Evolutionary conservation across 2,797 vertebrate species (phyloP), one percentile per base, ranked within the genome.

Genomic region (Xerus rutilus): DNA sequence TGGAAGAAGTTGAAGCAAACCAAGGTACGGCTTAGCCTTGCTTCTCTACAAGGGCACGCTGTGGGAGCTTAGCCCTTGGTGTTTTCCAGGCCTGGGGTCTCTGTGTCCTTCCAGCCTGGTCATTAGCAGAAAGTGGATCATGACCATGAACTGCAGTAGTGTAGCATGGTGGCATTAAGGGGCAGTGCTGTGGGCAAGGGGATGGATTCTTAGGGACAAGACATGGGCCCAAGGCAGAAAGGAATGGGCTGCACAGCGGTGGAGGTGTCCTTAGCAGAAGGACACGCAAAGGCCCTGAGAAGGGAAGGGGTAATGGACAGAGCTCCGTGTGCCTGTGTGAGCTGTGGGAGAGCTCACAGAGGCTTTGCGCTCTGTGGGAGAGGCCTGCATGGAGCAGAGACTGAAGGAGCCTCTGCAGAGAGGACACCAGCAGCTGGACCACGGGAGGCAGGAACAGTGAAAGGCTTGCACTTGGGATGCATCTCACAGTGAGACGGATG

Each of bases 1-100:
- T 99, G 96, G 99, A 99, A 87, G 99, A 99, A 89, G 98, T 98
- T 67, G 97, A 89, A 1, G 95, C 96, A 0, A 97, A 96, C 0
- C 98, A 98, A 98, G 98, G 99, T 99, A 98, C 97, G 28, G 69
- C 32, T 89, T 64, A 49, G 35, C 35, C 10, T 20, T 1, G 14
- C 64, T 32, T 9, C 67, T 74, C 59, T 65, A 1, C 10, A 21
- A 70, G 11, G 12, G n/a, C 18, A 76, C 1, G 7, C 23, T 7
- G 23, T 14, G 73, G 32, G 43, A 9, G 1, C 59, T 30, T 32
- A 17, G 45, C 35, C 52, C 47, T 35, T 43, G 43, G 4, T 23
- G 65, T 52, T 45, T 32, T 25, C 54, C 21, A 11, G 14, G 45
- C n/a, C 35, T 35, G 69, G 47, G 5, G 0, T 70, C 73, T n/a